Conservation (phyloP, 2,797 vertebrate genomes). For the Sorex maritimensis region DNA sequence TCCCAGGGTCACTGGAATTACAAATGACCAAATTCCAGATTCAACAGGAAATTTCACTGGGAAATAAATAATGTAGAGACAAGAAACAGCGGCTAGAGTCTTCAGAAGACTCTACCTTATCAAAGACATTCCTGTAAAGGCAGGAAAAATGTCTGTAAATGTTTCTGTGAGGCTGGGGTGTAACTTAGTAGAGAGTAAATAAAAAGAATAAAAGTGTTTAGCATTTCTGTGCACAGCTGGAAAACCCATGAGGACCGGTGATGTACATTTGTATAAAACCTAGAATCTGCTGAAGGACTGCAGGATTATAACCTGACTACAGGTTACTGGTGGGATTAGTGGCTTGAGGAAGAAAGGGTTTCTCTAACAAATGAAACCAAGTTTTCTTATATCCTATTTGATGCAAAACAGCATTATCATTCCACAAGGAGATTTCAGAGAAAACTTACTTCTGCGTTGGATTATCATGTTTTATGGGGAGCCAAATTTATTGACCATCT, state of each 20-base stretch:
- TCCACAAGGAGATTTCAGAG: slow-evolving; percentile 46
- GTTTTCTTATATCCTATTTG: slow-evolving; percentile 5
- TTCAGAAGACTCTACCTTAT: background rate
- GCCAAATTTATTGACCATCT: slow-evolving; percentile 37
- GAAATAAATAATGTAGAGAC: background rate
- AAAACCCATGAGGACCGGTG: background rate
- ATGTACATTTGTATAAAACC: background rate
- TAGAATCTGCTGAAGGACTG: background rate
- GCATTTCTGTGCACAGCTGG: background rate
- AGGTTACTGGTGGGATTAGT: background rate
- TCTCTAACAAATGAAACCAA: slow-evolving; percentile 44
- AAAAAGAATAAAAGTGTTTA: background rate
- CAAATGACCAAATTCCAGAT: background rate
- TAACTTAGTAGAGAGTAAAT: background rate
- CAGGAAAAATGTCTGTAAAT: background rate
- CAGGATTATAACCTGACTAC: background rate
- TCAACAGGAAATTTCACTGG: background rate
- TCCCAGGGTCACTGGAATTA: background rate
- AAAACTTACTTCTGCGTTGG: slow-evolving; percentile 50
- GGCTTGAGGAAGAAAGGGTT: background rate
- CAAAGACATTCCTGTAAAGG: background rate
- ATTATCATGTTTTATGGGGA: background rate
- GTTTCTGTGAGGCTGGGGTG: background rate
- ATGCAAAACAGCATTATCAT: slow-evolving; percentile 52
- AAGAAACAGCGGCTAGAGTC: too few relatives aligned